phyloP scores from a whole-genome alignment of 2,113 vertebrate species.

The Austrofundulus limnaeus region DNA sequence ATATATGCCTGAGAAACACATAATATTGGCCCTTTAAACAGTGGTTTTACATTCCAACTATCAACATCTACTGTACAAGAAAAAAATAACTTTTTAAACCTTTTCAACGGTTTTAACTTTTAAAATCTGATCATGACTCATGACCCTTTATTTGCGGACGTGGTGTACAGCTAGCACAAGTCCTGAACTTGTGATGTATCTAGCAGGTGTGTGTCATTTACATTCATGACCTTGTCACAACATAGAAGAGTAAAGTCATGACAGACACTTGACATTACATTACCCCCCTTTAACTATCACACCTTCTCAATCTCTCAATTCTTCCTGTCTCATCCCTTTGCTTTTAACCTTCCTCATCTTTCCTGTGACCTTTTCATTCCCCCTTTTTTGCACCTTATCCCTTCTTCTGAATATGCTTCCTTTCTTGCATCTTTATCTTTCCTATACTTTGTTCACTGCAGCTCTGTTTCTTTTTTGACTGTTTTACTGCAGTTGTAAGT shows the following conservation, averaged over 20 bases:
- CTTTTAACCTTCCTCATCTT: slow-evolving; percentile 61
- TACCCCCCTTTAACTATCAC: slow-evolving; percentile 67
- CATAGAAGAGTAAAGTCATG: slow-evolving; percentile 70
- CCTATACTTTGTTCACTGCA: neutral
- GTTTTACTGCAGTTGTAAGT: neutral
- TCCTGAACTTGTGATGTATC: slow-evolving; percentile 53
- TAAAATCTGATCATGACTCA: too few relatives aligned
- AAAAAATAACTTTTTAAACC: too few relatives aligned
- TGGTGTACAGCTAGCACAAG: neutral
- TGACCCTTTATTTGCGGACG: neutral
- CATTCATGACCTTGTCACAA: slow-evolving; percentile 72
- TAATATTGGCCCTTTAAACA: too few relatives aligned
- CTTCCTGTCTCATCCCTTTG: slow-evolving; percentile 30
- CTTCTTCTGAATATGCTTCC: slow-evolving; percentile 44
- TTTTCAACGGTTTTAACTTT: too few relatives aligned
- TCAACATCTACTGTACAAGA: too few relatives aligned
- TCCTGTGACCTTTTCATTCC: slow-evolving; percentile 51
- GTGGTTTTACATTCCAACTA: too few relatives aligned
- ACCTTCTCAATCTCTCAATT: slow-evolving; percentile 38
- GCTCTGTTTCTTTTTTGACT: neutral
- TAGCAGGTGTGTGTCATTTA: slow-evolving; percentile 64
- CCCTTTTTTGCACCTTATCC: slow-evolving; percentile 6
- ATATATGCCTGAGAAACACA: too few relatives aligned
- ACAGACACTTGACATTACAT: slow-evolving; percentile 74
- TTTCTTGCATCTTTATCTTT: slow-evolving; percentile 22